Evolutionary conservation across 2,888 invertebrate species (phyloP), one percentile per base, ranked within the genome.

Genomic region (Argyra leucocephala): DNA sequence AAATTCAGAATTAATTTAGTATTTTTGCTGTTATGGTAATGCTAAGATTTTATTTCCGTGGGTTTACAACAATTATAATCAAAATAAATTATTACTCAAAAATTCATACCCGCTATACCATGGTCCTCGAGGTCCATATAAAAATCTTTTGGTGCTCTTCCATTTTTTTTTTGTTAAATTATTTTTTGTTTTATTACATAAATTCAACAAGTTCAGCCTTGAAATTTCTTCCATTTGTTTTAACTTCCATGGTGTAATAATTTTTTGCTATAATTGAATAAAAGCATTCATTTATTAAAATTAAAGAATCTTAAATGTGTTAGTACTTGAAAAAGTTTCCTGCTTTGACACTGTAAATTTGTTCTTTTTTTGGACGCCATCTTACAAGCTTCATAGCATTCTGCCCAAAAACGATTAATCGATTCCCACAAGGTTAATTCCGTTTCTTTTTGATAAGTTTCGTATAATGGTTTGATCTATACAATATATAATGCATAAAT

Each of bases 351-450:
- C 68, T 83, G 82, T 67, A 83, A 81, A 63, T 82, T 77, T 69
- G 82, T 82, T 12, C 84, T 78, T 66, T 80, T 82, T 71, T 84
- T 84, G 23, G 83, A 80, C 22, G 82, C 81, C 7, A 81, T 75
- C 78, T 85, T 85, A 72, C 84, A 83, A 1, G 81, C 81, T 71
- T 86, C 85, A 70, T 84, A 84, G 72, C 85, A 85, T 69, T 84
- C 83, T 21, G 83, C 82, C 84, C 85, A 85, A 75, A 82, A 85
- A 9, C 80, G 81, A 73, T 83, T 82, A 72, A 85, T 82, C 7
- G 81, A 79, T 72, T 83, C 83, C 72, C 81, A 82, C 57, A 83
- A 74, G 66, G 80, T 80, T 61, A 81, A 76, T 69, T 82, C 81
- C 63, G 82, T 80, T 69, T 81, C 82, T 57, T 82, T 80, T 66